Evolutionary conservation across 2,888 invertebrate species (phyloP).

Genomic region (Plemyria rubiginata): DNA sequence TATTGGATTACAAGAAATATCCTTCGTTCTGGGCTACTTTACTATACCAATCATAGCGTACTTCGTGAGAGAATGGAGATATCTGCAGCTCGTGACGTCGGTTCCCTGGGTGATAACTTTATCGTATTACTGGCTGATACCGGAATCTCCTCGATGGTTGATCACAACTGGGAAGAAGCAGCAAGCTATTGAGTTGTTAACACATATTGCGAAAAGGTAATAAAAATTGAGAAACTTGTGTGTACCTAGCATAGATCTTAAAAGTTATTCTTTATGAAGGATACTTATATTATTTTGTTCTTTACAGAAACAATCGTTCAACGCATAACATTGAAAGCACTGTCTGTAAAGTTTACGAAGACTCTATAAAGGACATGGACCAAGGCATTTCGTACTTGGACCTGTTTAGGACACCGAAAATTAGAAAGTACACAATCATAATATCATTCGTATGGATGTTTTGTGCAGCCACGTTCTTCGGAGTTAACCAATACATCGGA

Average conservation of each 20-base stretch:
- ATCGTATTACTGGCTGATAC: slow-evolving; percentile 88
- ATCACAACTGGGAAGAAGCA: slow-evolving; percentile 87
- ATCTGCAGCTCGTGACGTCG: slow-evolving; percentile 84
- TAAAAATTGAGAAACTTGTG: not conserved
- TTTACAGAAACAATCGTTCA: slow-evolving; percentile 73
- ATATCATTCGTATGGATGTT: slow-evolving; percentile 91
- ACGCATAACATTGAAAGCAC: slow-evolving; percentile 60
- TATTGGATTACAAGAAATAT: slow-evolving; percentile 82
- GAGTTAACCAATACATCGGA: slow-evolving; percentile 91
- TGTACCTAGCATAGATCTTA: not conserved
- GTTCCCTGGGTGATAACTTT: slow-evolving; percentile 81
- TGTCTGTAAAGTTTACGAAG: slow-evolving; percentile 58
- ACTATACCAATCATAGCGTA: slow-evolving; percentile 85
- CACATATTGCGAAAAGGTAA: slow-evolving; percentile 84
- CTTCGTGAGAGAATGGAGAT: slow-evolving; percentile 85
- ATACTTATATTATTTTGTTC: slow-evolving; percentile 4
- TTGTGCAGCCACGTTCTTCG: slow-evolving; percentile 92
- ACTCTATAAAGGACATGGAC: slow-evolving; percentile 55
- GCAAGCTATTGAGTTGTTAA: slow-evolving; percentile 86
- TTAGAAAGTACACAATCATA: slow-evolving; percentile 87
- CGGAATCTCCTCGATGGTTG: slow-evolving; percentile 93
- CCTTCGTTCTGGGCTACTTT: slow-evolving; percentile 83
- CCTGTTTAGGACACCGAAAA: slow-evolving; percentile 87
- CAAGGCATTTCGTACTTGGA: slow-evolving; percentile 72
- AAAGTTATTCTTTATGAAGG: not conserved